phyloP scores from a whole-genome alignment of 2,888 invertebrate species.

The Tiphia femorata region DNA sequence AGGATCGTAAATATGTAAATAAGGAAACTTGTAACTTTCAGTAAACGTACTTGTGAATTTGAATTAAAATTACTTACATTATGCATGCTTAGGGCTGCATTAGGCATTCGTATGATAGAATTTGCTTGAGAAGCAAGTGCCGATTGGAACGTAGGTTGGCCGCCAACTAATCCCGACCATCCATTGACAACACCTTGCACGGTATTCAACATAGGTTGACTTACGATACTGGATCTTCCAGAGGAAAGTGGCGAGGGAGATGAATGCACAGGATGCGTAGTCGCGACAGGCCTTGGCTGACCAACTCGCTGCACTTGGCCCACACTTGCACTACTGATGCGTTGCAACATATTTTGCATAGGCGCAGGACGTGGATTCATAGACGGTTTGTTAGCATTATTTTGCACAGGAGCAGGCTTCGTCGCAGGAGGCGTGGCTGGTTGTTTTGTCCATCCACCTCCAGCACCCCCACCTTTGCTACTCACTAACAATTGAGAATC shows the following conservation, averaged over 20 bases:
- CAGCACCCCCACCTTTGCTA: slow-evolving; percentile 73
- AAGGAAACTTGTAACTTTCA: too few species aligned
- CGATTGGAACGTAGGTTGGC: slow-evolving; percentile 67
- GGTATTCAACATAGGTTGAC: slow-evolving; percentile 61
- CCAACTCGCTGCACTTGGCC: slow-evolving; percentile 58
- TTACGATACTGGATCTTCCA: slow-evolving; percentile 46
- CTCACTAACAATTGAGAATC: slow-evolving; percentile 84
- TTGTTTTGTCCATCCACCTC: slow-evolving; percentile 84
- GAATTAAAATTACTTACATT: slow-evolving; percentile 60
- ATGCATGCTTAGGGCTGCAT: slow-evolving; percentile 61
- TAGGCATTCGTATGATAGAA: slow-evolving; percentile 63
- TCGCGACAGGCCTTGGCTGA: slow-evolving; percentile 57
- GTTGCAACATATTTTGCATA: slow-evolving; percentile 48
- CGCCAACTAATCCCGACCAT: slow-evolving; percentile 69
- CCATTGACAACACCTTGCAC: slow-evolving; percentile 68
- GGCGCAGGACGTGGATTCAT: slow-evolving; percentile 50
- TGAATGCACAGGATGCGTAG: slow-evolving; percentile 58
- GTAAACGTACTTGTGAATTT: too few species aligned
- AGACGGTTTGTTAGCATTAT: slow-evolving; percentile 54
- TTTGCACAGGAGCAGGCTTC: slow-evolving; percentile 57
- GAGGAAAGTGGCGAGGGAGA: slow-evolving; percentile 61
- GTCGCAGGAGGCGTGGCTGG: slow-evolving; percentile 78
- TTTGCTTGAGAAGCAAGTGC: slow-evolving; percentile 60
- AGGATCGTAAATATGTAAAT: too few species aligned
- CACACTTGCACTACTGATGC: slow-evolving; percentile 52